Conservation (phyloP, 2,113 vertebrate species). For the Sinocyclocheilus maitianheensis region DNA sequence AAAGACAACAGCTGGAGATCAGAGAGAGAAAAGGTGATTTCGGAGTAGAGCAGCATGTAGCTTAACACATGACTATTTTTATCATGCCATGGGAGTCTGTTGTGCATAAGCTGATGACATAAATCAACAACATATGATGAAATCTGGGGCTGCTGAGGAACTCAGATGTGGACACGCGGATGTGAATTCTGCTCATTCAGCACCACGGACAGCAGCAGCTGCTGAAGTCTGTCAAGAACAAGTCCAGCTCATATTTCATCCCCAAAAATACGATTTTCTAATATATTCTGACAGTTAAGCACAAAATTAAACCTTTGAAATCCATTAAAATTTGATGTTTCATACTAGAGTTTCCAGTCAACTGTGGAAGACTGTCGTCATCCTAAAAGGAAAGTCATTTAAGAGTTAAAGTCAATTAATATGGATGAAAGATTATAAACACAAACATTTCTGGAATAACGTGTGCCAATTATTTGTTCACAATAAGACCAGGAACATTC, state of each 20-base stretch:
- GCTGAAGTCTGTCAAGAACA: background rate
- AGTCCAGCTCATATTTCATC: background rate
- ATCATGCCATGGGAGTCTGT: background rate
- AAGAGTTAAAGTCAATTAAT: background rate
- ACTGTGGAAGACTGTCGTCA: background rate
- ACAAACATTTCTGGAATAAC: background rate
- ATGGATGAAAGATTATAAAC: background rate
- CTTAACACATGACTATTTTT: slow-evolving; percentile 6
- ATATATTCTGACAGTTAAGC: too few relatives aligned
- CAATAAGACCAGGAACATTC: background rate
- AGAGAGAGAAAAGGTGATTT: background rate
- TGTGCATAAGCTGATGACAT: background rate
- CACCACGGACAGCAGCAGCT: slow-evolving; percentile 56
- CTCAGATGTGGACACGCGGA: background rate
- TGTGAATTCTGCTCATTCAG: slow-evolving; percentile 56
- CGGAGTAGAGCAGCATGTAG: too few relatives aligned
- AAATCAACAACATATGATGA: background rate
- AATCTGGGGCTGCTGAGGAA: background rate
- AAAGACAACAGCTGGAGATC: background rate
- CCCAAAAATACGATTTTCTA: too few relatives aligned
- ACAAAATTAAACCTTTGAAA: too few relatives aligned
- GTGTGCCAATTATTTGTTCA: background rate
- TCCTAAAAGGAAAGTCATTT: background rate
- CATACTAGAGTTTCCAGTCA: background rate
- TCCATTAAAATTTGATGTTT: too few relatives aligned